A percentile compares a stretch with the other conserved stretches of the same genome.
phyloP scores from a whole-genome alignment of 2,113 vertebrate species.

The Seriola dumerili region DNA sequence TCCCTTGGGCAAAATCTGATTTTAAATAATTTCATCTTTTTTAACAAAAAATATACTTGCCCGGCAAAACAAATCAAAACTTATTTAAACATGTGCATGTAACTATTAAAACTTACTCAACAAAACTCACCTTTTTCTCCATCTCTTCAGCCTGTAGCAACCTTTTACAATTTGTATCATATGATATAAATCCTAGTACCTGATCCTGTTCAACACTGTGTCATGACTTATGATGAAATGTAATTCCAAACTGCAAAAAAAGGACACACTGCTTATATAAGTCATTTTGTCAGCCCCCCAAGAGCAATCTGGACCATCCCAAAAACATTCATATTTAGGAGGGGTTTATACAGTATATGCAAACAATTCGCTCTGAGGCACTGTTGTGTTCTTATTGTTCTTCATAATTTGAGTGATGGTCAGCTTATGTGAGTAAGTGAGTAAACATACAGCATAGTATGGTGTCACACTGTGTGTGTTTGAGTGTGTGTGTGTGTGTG shows the following conservation, averaged over 20 bases:
- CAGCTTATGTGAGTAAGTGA: conserved; percentile 75
- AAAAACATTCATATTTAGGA: conserved; percentile 81
- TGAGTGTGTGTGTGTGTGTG: no score
- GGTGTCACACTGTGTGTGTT: conserved; percentile 50
- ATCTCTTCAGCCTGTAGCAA: not conserved
- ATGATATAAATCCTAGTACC: not conserved
- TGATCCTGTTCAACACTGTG: conserved; percentile 3
- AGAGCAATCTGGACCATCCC: conserved; percentile 79
- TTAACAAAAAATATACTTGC: conserved; percentile 40
- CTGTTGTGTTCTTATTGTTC: conserved; percentile 78
- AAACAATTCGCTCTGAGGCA: conserved; percentile 83
- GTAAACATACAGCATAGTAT: conserved; percentile 71
- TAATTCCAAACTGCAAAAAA: not conserved
- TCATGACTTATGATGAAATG: not conserved
- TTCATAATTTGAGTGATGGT: conserved; percentile 81
- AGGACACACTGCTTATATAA: conserved; percentile 42
- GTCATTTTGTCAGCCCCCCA: conserved; percentile 75
- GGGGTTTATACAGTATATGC: conserved; percentile 56
- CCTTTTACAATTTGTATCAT: not conserved
- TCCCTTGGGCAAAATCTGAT: conserved; percentile 37
- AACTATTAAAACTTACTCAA: conserved; percentile 11
- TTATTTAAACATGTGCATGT: not conserved
- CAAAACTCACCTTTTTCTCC: not conserved
- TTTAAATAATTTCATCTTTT: conserved; percentile 37
- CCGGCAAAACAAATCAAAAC: conserved; percentile 33